Conservation (phyloP, 2,888 invertebrate genomes). For the Operophtera brumata region DNA sequence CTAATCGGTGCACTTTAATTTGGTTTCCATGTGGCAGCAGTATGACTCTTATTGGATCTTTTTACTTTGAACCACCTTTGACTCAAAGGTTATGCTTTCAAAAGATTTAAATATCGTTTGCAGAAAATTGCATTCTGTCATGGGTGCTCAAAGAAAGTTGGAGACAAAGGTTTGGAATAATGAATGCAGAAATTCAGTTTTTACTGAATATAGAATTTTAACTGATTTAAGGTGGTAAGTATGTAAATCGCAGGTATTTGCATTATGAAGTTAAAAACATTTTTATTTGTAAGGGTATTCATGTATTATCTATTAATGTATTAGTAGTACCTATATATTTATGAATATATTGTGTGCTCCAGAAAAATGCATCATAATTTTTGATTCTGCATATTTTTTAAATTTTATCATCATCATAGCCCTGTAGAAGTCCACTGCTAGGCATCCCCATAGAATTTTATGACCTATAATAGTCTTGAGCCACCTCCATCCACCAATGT, state of each 20-base stretch:
- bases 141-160: conserved; percentile 10
- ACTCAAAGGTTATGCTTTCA: conserved; percentile 45
- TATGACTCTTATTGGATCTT: conserved; percentile 49
- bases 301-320: no score
- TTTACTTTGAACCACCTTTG: conserved; percentile 36
- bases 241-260: not conserved
- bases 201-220: conserved; percentile 1
- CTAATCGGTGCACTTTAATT: conserved; percentile 38
- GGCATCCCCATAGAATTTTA: no score
- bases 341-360: no score
- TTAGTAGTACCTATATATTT: no score
- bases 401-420: no score
- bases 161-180: conserved; percentile 16
- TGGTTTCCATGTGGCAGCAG: conserved; percentile 36
- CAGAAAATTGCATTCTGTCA: conserved; percentile 18
- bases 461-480: no score
- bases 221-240: conserved; percentile 2
- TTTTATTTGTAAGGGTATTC: no score
- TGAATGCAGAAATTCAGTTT: conserved; percentile 7
- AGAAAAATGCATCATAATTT: no score
- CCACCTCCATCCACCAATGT: no score
- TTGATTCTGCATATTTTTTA: no score
- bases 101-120: conserved; percentile 24
- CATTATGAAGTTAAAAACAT: no score
- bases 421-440: no score